phyloP scores from a whole-genome alignment of 2,888 invertebrate genomes.

The Chromoteleia sp. region DNA sequence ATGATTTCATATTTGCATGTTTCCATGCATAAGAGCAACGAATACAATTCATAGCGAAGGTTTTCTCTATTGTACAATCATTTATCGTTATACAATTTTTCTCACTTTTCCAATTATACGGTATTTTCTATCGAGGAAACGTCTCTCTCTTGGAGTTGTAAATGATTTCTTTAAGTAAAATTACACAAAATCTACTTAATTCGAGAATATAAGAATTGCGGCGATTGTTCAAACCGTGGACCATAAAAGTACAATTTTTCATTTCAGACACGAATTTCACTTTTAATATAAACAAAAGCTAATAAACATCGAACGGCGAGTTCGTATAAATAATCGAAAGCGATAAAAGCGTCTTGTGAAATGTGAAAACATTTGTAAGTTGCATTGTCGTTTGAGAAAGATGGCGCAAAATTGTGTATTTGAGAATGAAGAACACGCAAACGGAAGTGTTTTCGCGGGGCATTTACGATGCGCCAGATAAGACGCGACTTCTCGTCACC shows the following conservation, averaged over 20 bases:
- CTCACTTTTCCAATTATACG: too few relatives aligned
- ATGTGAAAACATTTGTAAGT: constrained; percentile 43
- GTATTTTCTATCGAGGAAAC: too few relatives aligned
- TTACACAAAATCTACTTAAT: too few relatives aligned
- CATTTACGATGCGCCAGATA: constrained; percentile 76
- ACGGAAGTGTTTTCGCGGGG: constrained; percentile 69
- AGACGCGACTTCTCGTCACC: constrained; percentile 75
- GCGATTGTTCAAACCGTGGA: too few relatives aligned
- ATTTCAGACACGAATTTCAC: constrained; percentile 14
- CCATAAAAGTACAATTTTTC: too few relatives aligned
- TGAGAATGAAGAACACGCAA: constrained; percentile 50
- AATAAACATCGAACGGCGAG: constrained; percentile 1
- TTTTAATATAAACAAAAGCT: constrained; percentile 15
- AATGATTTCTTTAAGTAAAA: too few relatives aligned
- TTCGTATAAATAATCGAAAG: constrained; percentile 31
- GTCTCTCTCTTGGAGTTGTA: too few relatives aligned
- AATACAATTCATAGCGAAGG: too few relatives aligned
- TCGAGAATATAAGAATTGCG: background rate
- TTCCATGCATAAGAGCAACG: too few relatives aligned
- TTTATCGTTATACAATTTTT: too few relatives aligned
- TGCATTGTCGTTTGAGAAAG: constrained; percentile 39
- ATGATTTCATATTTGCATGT: too few relatives aligned
- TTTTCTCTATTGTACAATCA: too few relatives aligned
- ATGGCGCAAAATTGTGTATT: constrained; percentile 41
- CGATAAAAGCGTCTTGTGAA: constrained; percentile 56